Conservation (phyloP, 92 coral and sea anemone species). For the Siderastrea radians region DNA sequence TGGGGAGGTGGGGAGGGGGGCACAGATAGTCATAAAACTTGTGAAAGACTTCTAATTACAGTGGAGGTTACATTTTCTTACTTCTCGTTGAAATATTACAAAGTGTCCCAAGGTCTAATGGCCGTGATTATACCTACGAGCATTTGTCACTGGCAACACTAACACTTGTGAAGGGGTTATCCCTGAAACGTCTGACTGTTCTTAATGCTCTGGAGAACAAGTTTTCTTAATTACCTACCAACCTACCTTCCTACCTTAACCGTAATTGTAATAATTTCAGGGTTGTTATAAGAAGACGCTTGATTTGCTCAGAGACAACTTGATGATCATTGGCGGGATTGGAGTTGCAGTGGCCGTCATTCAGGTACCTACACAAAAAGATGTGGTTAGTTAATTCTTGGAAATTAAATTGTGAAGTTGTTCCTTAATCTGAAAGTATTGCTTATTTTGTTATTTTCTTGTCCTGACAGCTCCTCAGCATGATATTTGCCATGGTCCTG, state of each 20-base stretch:
- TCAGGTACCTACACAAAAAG: slow-evolving; percentile 53
- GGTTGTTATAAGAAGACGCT: slow-evolving; percentile 72
- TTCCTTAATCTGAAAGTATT: background rate
- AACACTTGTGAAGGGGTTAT: too few relatives aligned
- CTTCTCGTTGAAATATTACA: too few relatives aligned
- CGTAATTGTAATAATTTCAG: slow-evolving; percentile 17
- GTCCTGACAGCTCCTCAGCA: slow-evolving; percentile 67
- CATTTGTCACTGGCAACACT: too few relatives aligned
- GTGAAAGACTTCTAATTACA: too few relatives aligned
- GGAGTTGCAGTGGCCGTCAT: slow-evolving; percentile 78
- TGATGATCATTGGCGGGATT: slow-evolving; percentile 66
- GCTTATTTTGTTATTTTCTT: background rate
- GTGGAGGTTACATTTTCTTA: too few relatives aligned
- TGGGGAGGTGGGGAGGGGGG: too few relatives aligned
- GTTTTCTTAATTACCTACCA: too few relatives aligned
- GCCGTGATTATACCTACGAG: too few relatives aligned
- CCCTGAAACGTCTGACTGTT: too few relatives aligned
- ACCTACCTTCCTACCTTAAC: too few relatives aligned
- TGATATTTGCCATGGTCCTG: slow-evolving; percentile 78
- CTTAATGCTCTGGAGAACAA: too few relatives aligned
- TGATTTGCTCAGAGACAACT: slow-evolving; percentile 51
- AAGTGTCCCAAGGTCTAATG: background rate
- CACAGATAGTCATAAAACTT: too few relatives aligned
- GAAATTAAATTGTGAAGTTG: background rate
- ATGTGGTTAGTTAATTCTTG: background rate